These are phyloP conservation scores for Pinctada fucata DNA, from an alignment of 2,888 invertebrate species.

Conservation along the genomic window DNA sequence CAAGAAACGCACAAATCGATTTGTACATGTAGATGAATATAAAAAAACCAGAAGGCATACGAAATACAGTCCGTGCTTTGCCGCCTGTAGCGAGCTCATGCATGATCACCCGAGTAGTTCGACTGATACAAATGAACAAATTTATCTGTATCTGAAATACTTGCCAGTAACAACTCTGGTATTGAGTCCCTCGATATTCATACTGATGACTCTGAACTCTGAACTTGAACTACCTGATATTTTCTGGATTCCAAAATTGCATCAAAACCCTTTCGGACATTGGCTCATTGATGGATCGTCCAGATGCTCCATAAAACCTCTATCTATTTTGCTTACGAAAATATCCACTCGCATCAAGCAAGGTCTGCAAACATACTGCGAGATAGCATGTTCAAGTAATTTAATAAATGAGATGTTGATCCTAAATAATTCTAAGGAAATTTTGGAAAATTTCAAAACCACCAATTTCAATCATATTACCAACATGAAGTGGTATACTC, in stretches of 20 bases:
- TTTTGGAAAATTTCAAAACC: not conserved
- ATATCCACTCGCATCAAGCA: constrained; percentile 13
- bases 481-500: not conserved
- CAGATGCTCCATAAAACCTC: constrained; percentile 7
- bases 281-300: constrained; percentile 10
- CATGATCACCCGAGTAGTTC: no score
- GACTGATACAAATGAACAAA: not conserved
- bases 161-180: not conserved
- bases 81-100: no score
- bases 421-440: constrained; percentile 12
- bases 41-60: no score
- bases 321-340: constrained; percentile 6
- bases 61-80: no score
- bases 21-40: no score
- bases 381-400: not conserved
- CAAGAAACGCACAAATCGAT: no score
- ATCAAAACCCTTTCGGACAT: constrained; percentile 13
- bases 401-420: constrained; percentile 2
- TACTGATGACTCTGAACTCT: not conserved
- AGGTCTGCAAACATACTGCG: constrained; percentile 1
- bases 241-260: constrained; percentile 13
- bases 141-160: not conserved
- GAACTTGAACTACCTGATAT: not conserved
- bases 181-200: not conserved
- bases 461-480: not conserved